A percentile compares a stretch with the other conserved stretches of the same genome.
Conservation (phyloP, 2,797 vertebrate genomes). For the Acanthornis magna region DNA sequence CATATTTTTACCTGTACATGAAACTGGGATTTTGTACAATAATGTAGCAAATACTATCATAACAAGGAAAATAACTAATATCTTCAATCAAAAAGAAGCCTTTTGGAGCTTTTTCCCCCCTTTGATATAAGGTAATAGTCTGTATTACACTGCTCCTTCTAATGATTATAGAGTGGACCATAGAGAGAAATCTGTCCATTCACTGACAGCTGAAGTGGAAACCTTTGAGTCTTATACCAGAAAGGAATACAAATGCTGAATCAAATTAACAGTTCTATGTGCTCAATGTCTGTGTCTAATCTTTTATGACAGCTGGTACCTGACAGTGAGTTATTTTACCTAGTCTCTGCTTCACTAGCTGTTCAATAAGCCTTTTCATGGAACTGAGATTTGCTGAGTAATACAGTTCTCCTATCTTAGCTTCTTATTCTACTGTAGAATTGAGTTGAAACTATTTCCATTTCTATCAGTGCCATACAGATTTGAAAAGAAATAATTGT, state of each 20-base stretch:
- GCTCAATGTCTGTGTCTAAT: constrained; percentile 68
- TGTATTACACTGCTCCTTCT: neutral
- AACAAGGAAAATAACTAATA: neutral
- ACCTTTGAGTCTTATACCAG: constrained; percentile 47
- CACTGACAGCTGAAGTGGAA: constrained; percentile 32
- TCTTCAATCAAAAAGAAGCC: neutral
- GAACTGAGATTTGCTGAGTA: constrained; percentile 65
- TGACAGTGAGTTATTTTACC: constrained; percentile 74
- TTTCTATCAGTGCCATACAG: constrained; percentile 39
- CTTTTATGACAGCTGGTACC: constrained; percentile 75
- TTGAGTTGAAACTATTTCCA: constrained; percentile 53
- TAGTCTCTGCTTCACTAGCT: constrained; percentile 65
- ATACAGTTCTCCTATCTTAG: constrained; percentile 42
- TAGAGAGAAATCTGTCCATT: constrained; percentile 36
- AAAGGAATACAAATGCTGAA: constrained; percentile 58
- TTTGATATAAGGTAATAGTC: neutral
- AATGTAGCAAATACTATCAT: neutral
- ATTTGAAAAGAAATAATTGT: constrained; percentile 51
- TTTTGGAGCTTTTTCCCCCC: neutral
- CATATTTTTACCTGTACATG: neutral
- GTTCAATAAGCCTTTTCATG: constrained; percentile 70
- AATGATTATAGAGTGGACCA: constrained; percentile 5
- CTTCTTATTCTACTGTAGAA: constrained; percentile 46
- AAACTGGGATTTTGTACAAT: neutral
- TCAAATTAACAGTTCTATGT: constrained; percentile 66